Conservation (phyloP, 2,888 invertebrate species). For the Ormyrus rosae region DNA sequence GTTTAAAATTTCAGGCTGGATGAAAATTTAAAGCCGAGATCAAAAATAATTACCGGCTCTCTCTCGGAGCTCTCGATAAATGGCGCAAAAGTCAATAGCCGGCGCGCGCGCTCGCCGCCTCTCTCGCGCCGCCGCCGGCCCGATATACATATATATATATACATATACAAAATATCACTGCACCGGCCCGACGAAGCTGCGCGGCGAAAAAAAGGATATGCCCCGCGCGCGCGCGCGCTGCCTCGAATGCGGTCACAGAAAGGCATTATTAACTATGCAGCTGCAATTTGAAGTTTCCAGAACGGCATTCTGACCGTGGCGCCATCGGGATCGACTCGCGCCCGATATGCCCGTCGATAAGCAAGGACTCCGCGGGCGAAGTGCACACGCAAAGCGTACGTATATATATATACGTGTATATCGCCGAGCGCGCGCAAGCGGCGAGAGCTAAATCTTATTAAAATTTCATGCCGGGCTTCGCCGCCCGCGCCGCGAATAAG, state of each 20-base stretch:
- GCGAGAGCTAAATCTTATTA: constrained; percentile 30
- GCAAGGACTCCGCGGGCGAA: constrained; percentile 43
- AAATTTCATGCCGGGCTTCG: constrained; percentile 25
- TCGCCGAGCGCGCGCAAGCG: background rate
- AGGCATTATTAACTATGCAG: constrained; percentile 55
- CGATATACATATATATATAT: no score
- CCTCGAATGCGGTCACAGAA: constrained; percentile 34
- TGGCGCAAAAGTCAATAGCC: constrained; percentile 46
- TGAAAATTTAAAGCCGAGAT: constrained; percentile 43
- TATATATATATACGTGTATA: no score
- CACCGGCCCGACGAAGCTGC: constrained; percentile 21
- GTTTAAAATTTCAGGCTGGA: constrained; percentile 23
- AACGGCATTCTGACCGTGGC: constrained; percentile 54
- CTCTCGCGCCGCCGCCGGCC: no score
- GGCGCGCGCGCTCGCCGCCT: background rate
- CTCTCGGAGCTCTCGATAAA: constrained; percentile 8
- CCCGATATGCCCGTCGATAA: constrained; percentile 51
- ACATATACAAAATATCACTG: constrained; percentile 29
- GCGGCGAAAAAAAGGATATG: constrained; percentile 5
- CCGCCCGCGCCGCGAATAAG: constrained; percentile 9
- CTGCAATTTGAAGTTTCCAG: constrained; percentile 55
- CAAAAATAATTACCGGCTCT: constrained; percentile 46
- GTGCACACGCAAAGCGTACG: constrained; percentile 28
- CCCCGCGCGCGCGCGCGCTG: background rate
- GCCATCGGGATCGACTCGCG: constrained; percentile 44